Percentiles rank a stretch among this genome's conserved stretches.
These are phyloP conservation scores for Colistium nudipinnis DNA, from an alignment of 2,113 vertebrate genomes.

Conservation along the genomic window DNA sequence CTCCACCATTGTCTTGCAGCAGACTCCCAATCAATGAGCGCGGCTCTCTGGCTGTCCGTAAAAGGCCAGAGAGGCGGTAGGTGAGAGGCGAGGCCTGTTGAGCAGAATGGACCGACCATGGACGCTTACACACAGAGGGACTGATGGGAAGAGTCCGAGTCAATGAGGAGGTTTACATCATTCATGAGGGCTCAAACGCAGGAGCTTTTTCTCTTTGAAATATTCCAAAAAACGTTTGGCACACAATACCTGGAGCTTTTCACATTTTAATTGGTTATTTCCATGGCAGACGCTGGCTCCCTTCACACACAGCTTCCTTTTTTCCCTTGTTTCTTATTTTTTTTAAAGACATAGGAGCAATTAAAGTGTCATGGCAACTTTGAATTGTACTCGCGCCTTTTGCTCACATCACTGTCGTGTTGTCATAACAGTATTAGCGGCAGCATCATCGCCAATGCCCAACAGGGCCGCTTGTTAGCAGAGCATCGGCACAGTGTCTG, in stretches of 20 bases:
- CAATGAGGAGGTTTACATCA: conserved; percentile 4
- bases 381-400: background rate
- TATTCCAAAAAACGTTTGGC: background rate
- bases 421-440: background rate
- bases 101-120: conserved; percentile 16
- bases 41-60: conserved; percentile 1
- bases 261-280: conserved; percentile 13
- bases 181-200: conserved; percentile 9
- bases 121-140: conserved; percentile 13
- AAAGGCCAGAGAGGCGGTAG: conserved; percentile 19
- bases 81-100: conserved; percentile 19
- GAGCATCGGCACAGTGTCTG: background rate
- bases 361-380: background rate
- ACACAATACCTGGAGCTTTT: conserved; percentile 7
- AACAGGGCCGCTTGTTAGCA: background rate
- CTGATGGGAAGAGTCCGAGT: conserved; percentile 8
- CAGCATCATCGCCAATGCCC: background rate
- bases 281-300: background rate
- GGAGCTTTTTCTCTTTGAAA: background rate
- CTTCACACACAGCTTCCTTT: background rate
- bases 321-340: background rate
- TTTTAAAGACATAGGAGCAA: background rate
- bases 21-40: conserved; percentile 2
- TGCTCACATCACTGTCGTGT: too few species aligned
- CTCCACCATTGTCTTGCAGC: background rate